phyloP scores from a whole-genome alignment of 2,797 vertebrate species.

The Glossophaga mutica region DNA sequence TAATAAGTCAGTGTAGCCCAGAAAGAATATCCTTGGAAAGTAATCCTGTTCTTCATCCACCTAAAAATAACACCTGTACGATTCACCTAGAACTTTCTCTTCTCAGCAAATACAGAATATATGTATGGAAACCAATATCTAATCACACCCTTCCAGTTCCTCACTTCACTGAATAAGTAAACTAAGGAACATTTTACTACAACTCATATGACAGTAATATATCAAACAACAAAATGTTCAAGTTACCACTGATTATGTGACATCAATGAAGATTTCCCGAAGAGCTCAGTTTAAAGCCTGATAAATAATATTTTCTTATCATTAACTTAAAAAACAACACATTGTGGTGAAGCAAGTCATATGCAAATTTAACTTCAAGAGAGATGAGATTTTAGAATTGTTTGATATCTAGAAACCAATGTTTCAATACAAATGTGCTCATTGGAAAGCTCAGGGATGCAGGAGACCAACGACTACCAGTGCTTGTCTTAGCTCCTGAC shows the following conservation, averaged over 20 bases:
- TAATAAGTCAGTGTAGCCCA: background rate
- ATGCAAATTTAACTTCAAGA: background rate
- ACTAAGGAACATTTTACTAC: background rate
- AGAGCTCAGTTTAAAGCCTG: background rate
- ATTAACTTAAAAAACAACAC: background rate
- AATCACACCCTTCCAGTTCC: background rate
- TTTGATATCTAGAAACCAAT: background rate
- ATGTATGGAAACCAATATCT: background rate
- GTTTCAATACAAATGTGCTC: background rate
- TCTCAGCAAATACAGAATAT: background rate
- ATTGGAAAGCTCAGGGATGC: background rate
- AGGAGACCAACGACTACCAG: background rate
- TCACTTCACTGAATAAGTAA: background rate
- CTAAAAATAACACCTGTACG: background rate
- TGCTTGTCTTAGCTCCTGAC: background rate
- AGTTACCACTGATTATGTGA: background rate
- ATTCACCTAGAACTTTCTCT: background rate
- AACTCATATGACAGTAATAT: background rate
- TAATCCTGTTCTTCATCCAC: background rate
- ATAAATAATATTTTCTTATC: background rate
- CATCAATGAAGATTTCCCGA: background rate
- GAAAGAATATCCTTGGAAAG: background rate
- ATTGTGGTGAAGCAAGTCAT: background rate
- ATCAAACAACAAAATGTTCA: background rate
- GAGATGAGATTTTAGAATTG: background rate